Evolutionary conservation across 2,888 invertebrate genomes (phyloP).

Genomic region (Leptopilina myrica): DNA sequence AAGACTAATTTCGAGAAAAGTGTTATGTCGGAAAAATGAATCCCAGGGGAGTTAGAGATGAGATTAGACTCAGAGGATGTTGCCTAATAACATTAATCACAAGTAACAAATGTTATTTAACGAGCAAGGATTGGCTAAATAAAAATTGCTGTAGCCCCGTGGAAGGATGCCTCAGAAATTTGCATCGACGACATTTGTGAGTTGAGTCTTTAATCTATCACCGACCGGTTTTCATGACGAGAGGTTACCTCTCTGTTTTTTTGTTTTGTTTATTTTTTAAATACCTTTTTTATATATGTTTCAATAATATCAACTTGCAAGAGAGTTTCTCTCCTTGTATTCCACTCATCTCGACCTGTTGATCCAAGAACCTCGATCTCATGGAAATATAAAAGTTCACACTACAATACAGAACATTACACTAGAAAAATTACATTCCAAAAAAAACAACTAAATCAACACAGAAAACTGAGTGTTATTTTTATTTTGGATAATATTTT

Average conservation of each 20-base stretch:
- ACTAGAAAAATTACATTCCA: neutral
- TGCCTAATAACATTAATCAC: slow-evolving; percentile 72
- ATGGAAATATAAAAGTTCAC: neutral
- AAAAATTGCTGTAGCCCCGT: slow-evolving; percentile 66
- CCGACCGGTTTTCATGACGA: slow-evolving; percentile 32
- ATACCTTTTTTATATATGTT: slow-evolving; percentile 9
- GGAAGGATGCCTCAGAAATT: slow-evolving; percentile 56
- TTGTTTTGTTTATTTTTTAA: slow-evolving; percentile 23
- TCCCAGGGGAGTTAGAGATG: slow-evolving; percentile 62
- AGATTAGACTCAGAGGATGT: slow-evolving; percentile 68
- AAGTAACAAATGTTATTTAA: slow-evolving; percentile 71
- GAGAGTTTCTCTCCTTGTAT: slow-evolving; percentile 18
- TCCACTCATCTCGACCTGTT: slow-evolving; percentile 10
- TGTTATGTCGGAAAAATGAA: slow-evolving; percentile 60
- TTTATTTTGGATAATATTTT: too few relatives aligned
- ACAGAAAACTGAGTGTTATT: too few relatives aligned
- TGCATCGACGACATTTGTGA: slow-evolving; percentile 64
- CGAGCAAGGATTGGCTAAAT: slow-evolving; percentile 70
- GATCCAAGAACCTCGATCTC: slow-evolving; percentile 11
- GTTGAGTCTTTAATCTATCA: slow-evolving; percentile 52
- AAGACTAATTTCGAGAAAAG: slow-evolving; percentile 19
- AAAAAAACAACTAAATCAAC: too few relatives aligned
- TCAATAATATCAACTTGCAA: slow-evolving; percentile 12
- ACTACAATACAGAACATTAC: neutral
- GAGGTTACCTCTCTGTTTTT: slow-evolving; percentile 17